Evolutionary conservation across 2,888 invertebrate genomes (phyloP), one percentile per base, ranked within the genome.

Genomic region (Tricholauxania praeusta): DNA sequence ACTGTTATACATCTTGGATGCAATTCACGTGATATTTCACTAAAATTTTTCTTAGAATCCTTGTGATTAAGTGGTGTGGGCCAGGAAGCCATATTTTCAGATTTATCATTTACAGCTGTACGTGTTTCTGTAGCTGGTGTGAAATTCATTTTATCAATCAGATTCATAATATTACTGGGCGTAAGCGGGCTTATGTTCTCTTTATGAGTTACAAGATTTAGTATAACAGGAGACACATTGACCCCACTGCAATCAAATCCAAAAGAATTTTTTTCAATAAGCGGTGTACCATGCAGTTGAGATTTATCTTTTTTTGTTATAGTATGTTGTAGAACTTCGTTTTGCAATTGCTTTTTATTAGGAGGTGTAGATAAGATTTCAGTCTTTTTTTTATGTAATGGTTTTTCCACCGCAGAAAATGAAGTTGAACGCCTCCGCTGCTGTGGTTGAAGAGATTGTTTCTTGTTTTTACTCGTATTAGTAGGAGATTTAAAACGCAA

Each of bases 171-270:
- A 80, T 84, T 89, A 1, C 73, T 76, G 71, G 76, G 88, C 76
- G 82, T 89, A 77, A 81, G 83, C 68, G 89, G 89, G 77, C 86
- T 88, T 0, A 85, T 78, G 62, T 88, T 89, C 82, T 89, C 90
- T 74, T 89, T 90, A 1, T 79, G 80, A 72, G 73, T 71, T 2
- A 72, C 14, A 12, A 53, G 48, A 3, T 49, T 22, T 5, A 19
- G 17, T 17, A 57, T 15, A 49, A 70, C 12, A 51, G 73, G 22
- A 14, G 74, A 73, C 2, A 72, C 17, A 53, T 72, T 74, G 57
- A 66, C 39, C 39, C 49, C 39, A 72, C 47, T 62, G 53, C 49
- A 17, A 17, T 71, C 72, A n/a, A 70, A 74, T 47, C 60, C 49
- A 70, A 76, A 77, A 8, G 77, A 63, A 78, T 86, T 86, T 3